Evolutionary conservation across 2,113 vertebrate genomes (phyloP).

Genomic region (Meles meles): DNA sequence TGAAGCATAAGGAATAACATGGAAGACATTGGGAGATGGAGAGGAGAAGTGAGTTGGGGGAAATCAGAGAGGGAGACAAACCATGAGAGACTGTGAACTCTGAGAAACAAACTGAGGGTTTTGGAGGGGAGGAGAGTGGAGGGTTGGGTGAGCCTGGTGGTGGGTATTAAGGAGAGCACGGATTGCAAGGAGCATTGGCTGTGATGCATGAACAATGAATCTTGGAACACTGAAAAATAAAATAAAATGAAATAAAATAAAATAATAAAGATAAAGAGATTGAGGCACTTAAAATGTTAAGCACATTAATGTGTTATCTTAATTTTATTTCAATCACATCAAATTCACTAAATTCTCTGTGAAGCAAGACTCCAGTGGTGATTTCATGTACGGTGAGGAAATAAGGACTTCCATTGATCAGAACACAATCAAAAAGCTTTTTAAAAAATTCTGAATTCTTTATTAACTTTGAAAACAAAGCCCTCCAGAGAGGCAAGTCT

Average conservation of each 20-base stretch:
- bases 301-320: background rate
- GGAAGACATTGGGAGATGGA: no score
- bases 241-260: background rate
- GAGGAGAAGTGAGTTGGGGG: no score
- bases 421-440: background rate
- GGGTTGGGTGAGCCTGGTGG: no score
- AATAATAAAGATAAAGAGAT: constrained; percentile 36
- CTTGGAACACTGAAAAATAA: no score
- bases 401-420: background rate
- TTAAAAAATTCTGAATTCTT: constrained; percentile 28
- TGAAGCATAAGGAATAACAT: no score
- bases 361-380: background rate
- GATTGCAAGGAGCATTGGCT: no score
- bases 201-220: no score
- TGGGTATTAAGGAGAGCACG: no score
- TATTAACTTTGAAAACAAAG: constrained; percentile 57
- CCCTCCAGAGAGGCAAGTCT: background rate
- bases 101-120: no score
- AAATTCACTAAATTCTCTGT: background rate
- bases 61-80: no score
- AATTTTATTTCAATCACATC: background rate
- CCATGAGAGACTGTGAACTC: no score
- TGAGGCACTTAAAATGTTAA: background rate
- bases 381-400: background rate
- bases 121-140: no score